Percentiles rank a stretch among this genome's conserved stretches.
Conservation (phyloP, 2,797 vertebrate genomes). For the Anguilla megastoma region DNA sequence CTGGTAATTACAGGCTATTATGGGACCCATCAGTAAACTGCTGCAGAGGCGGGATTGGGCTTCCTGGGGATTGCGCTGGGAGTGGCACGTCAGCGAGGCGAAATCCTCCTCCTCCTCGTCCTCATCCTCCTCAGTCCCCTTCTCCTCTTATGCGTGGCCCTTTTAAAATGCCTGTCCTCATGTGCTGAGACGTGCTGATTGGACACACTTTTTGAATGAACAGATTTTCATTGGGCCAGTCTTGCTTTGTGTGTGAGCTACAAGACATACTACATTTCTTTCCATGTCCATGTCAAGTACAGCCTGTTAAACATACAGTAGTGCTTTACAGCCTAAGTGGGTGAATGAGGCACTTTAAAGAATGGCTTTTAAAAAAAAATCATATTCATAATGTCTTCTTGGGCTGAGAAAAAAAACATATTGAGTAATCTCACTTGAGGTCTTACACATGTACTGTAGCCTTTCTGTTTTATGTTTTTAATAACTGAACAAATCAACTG, state of each 20-base stretch:
- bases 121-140: background rate
- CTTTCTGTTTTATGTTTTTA: background rate
- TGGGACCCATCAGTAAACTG: constrained; percentile 9
- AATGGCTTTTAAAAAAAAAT: background rate
- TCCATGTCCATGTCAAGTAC: background rate
- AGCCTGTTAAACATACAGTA: background rate
- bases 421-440: background rate
- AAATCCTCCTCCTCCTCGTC: background rate
- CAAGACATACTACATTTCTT: background rate
- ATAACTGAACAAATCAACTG: background rate
- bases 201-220: background rate
- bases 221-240: background rate
- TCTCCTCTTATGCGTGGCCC: background rate
- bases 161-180: background rate
- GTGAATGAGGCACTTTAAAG: background rate
- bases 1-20: constrained; percentile 25
- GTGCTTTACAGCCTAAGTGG: background rate
- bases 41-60: background rate
- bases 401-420: background rate
- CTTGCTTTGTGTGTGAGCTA: background rate
- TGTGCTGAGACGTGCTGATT: background rate
- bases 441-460: background rate
- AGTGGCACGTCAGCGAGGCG: constrained; percentile 6
- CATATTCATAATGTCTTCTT: background rate
- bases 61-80: background rate